Conservation (phyloP, 2,113 vertebrate species). For the Vanacampus margaritifer region DNA sequence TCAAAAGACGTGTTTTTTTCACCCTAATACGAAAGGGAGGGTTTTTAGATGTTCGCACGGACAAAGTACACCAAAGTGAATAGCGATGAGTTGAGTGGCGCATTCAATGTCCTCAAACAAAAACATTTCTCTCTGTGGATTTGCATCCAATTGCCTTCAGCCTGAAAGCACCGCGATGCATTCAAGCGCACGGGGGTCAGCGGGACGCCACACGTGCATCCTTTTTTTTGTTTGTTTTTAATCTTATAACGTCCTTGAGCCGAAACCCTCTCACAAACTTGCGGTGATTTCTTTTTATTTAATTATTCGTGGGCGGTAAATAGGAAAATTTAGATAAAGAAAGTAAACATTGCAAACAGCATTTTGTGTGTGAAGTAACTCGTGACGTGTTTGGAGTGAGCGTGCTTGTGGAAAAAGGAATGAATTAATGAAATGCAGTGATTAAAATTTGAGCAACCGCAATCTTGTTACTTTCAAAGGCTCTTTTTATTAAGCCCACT, state of each 20-base stretch:
- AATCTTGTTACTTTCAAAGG: conserved; percentile 43
- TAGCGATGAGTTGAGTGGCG: background rate
- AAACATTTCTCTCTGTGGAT: background rate
- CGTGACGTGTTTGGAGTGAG: background rate
- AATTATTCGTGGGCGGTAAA: background rate
- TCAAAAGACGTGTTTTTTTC: background rate
- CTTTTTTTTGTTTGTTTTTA: background rate
- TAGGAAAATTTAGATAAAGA: background rate
- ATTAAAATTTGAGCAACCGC: conserved; percentile 52
- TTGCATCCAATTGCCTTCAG: background rate
- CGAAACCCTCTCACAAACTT: background rate
- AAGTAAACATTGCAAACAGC: background rate
- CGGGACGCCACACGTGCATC: background rate
- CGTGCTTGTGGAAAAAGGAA: conserved; percentile 31
- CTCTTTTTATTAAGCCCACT: conserved; percentile 42
- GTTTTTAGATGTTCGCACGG: background rate
- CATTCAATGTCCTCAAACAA: background rate
- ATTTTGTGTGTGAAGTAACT: conserved; percentile 15
- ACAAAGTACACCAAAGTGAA: background rate
- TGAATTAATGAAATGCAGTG: conserved; percentile 50
- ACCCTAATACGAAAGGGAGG: background rate
- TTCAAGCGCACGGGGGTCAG: background rate
- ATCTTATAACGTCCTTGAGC: conserved; percentile 1
- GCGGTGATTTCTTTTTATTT: background rate
- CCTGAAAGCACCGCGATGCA: background rate